Evolutionary conservation across 2,113 vertebrate genomes (phyloP).

Genomic region (Eulemur macaco): DNA sequence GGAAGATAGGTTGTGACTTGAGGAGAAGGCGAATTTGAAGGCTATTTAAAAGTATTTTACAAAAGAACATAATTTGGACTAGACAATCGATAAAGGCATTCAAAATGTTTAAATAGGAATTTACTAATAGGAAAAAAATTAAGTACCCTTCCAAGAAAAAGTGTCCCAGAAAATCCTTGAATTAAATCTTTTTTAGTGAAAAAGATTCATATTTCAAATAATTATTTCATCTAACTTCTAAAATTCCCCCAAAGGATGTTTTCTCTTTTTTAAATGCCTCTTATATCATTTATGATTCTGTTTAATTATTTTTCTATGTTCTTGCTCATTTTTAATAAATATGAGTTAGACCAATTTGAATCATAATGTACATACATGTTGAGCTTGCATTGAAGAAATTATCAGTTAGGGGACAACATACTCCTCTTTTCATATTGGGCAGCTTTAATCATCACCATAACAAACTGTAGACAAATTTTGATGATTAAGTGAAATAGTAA

Average conservation of each 20-base stretch:
- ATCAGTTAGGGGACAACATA: background rate
- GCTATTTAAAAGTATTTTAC: background rate
- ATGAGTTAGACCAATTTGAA: background rate
- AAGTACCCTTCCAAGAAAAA: background rate
- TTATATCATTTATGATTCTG: background rate
- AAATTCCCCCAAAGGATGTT: background rate
- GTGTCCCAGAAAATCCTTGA: background rate
- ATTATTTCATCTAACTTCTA: slow-evolving; percentile 26
- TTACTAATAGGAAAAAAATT: background rate
- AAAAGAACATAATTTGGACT: background rate
- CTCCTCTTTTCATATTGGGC: background rate
- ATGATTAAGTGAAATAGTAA: background rate
- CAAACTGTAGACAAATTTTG: background rate
- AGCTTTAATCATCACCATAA: background rate
- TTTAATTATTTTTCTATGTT: background rate
- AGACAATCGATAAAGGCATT: background rate
- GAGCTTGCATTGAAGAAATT: background rate
- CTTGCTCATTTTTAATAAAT: slow-evolving; percentile 8
- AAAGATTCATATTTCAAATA: slow-evolving; percentile 15
- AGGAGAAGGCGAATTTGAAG: background rate
- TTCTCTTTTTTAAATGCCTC: background rate
- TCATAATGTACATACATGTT: background rate
- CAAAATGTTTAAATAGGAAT: slow-evolving; percentile 34
- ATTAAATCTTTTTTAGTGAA: background rate
- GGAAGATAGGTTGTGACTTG: background rate